Evolutionary conservation across 2,113 vertebrate species (phyloP), one percentile per base, ranked within the genome.

Genomic region (Pelmatolapia mariae): DNA sequence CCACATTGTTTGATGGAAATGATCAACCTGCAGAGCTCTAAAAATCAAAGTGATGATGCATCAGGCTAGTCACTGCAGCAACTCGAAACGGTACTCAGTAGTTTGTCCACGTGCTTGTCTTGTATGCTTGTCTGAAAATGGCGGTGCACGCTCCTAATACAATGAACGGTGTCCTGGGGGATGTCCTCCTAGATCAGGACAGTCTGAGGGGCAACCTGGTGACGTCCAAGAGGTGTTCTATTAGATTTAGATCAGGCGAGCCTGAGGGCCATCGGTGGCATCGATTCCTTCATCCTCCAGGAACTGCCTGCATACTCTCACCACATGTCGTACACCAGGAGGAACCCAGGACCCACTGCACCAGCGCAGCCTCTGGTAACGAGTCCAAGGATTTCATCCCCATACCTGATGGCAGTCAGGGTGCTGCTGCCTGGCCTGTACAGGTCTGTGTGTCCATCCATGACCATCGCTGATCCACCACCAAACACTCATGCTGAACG

Each of bases 231-330:
- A 31, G 29, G 57, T 24, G 6, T 24, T 26, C 22, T 56, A 13
- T 31, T 31, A 19, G 10, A 36, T 63, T 63, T 63, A 36, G 61
- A 66, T 66, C 31, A 66, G 61, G n/a, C 3, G 18, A 66, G 31
- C 4, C 18, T 5, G 10, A 36, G 4, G 18, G 18, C 18, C 10
- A 66, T 38, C 10, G 18, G 18, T 66, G 31, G 18, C 18, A 36
- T 66, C 10, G 6, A 66, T 36, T 4, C 59, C 9, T 33, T 63
- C 59, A 2, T 63, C 9, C 59, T 63, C 59, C 59, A 7, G 59
- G 29, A 63, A 33, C 16, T 0, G 29, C 29, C 59, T 7, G 59
- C 29, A 63, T 2, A 0, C 3, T 19, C 29, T 31, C 26, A 15
- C 15, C 59, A 63, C 59, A 11, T 19, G 59, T 63, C 4, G 6